These are phyloP conservation scores for Siniperca scherzeri DNA, from an alignment of 2,797 vertebrate species.

Conservation along the genomic window DNA sequence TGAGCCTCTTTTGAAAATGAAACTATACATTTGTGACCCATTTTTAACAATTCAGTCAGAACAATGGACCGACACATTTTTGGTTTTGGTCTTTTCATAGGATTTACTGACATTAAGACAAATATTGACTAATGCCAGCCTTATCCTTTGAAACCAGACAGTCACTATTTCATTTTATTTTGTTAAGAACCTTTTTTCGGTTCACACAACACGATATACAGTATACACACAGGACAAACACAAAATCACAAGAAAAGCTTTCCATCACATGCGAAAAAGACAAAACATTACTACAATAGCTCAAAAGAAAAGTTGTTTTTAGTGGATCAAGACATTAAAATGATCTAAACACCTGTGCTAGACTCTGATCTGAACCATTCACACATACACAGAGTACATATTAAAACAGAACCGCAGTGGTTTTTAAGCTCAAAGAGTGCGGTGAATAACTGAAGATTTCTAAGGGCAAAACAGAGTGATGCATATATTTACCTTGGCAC, in stretches of 20 bases:
- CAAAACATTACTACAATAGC: neutral
- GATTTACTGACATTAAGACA: slow-evolving; percentile 29
- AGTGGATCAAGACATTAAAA: neutral
- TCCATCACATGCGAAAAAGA: neutral
- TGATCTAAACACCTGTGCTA: neutral
- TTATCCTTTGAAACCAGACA: slow-evolving; percentile 28
- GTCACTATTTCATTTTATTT: neutral
- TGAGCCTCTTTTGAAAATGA: slow-evolving; percentile 3
- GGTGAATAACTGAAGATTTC: slow-evolving; percentile 32
- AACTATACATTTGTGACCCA: neutral
- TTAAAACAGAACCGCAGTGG: slow-evolving; percentile 8
- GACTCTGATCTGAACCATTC: neutral
- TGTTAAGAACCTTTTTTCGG: slow-evolving; percentile 9
- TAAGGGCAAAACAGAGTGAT: slow-evolving; percentile 25
- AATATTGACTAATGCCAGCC: slow-evolving; percentile 9
- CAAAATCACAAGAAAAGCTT: neutral
- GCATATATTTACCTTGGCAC: slow-evolving; percentile 74
- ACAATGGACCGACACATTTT: neutral
- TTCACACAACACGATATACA: neutral
- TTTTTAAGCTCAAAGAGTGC: slow-evolving; percentile 5
- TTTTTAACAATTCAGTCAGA: slow-evolving; percentile 8
- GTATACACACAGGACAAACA: neutral
- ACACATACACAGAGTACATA: neutral
- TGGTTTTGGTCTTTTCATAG: slow-evolving; percentile 4
- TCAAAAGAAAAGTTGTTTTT: neutral